Conservation (phyloP, 2,888 invertebrate species). For the Drosophila prolongata region DNA sequence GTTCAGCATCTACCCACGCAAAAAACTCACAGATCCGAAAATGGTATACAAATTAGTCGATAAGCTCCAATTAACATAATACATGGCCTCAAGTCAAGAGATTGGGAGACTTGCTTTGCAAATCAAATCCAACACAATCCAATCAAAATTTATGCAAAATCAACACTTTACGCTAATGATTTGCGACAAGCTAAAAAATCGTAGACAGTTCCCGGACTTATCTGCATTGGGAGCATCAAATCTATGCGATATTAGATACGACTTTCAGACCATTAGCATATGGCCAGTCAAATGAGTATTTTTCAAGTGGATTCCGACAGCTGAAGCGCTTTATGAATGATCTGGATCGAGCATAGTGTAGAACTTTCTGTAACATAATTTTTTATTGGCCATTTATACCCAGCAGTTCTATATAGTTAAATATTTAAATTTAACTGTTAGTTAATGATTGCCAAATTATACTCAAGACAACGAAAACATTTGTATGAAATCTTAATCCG, state of each 20-base stretch:
- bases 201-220: slow-evolving; percentile 38
- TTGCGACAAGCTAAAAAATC: slow-evolving; percentile 47
- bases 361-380: slow-evolving; percentile 31
- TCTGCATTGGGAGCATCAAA: slow-evolving; percentile 36
- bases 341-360: slow-evolving; percentile 54
- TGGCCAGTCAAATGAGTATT: slow-evolving; percentile 25
- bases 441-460: slow-evolving; percentile 74
- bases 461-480: slow-evolving; percentile 45
- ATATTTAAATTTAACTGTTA: slow-evolving; percentile 70
- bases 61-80: slow-evolving; percentile 31
- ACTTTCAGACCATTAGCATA: slow-evolving; percentile 42
- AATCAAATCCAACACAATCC: slow-evolving; percentile 46
- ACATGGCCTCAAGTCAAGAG: slow-evolving; percentile 16
- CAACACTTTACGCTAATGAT: slow-evolving; percentile 71
- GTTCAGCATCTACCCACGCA: slow-evolving; percentile 41
- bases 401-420: slow-evolving; percentile 28
- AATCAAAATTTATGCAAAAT: slow-evolving; percentile 67
- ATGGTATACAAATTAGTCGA: slow-evolving; percentile 41
- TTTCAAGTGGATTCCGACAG: not conserved
- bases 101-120: slow-evolving; percentile 28
- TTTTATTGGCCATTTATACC: slow-evolving; percentile 35
- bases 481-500: slow-evolving; percentile 73
- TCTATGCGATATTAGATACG: slow-evolving; percentile 6
- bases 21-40: slow-evolving; percentile 17
- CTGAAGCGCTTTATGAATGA: slow-evolving; percentile 43